Conservation (phyloP, 2,797 vertebrate genomes). For the Anabas testudineus region DNA sequence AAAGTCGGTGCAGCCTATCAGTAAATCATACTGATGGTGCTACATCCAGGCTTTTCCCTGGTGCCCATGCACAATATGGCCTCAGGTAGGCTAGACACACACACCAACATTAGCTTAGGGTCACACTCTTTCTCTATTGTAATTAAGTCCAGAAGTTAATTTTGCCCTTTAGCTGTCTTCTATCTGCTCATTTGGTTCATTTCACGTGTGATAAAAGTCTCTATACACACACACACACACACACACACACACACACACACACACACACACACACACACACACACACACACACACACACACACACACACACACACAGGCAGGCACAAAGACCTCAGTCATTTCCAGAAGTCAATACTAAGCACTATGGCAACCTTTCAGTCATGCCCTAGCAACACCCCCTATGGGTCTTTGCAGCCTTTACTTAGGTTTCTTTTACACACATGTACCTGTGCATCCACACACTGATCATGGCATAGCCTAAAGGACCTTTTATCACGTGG, state of each 20-base stretch:
- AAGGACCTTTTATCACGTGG: slow-evolving; percentile 8
- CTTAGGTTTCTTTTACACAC: slow-evolving; percentile 11
- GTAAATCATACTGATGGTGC: neutral
- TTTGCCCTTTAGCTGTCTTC: slow-evolving; percentile 63
- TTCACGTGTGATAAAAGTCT: slow-evolving; percentile 62
- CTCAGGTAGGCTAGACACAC: slow-evolving; percentile 27
- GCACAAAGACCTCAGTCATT: slow-evolving; percentile 51
- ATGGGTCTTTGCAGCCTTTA: slow-evolving; percentile 24
- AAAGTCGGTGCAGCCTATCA: slow-evolving; percentile 2
- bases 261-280: slow-evolving; percentile 14
- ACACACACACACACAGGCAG: slow-evolving; percentile 8
- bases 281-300: slow-evolving; percentile 14
- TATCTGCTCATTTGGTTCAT: slow-evolving; percentile 65
- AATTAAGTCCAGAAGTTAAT: slow-evolving; percentile 39
- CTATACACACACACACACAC: slow-evolving; percentile 36
- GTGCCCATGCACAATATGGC: slow-evolving; percentile 24
- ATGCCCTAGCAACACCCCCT: slow-evolving; percentile 15
- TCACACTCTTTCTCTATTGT: slow-evolving; percentile 52
- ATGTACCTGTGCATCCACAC: neutral
- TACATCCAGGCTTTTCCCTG: neutral
- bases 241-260: slow-evolving; percentile 12
- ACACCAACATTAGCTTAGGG: slow-evolving; percentile 31
- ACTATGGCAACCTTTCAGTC: slow-evolving; percentile 55
- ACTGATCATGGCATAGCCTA: slow-evolving; percentile 2
- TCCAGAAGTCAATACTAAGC: slow-evolving; percentile 69